Percentiles rank a stretch among this genome's conserved stretches.
These are phyloP conservation scores for Amphilophus citrinellus DNA, from an alignment of 2,113 vertebrate genomes.

Conservation along the genomic window DNA sequence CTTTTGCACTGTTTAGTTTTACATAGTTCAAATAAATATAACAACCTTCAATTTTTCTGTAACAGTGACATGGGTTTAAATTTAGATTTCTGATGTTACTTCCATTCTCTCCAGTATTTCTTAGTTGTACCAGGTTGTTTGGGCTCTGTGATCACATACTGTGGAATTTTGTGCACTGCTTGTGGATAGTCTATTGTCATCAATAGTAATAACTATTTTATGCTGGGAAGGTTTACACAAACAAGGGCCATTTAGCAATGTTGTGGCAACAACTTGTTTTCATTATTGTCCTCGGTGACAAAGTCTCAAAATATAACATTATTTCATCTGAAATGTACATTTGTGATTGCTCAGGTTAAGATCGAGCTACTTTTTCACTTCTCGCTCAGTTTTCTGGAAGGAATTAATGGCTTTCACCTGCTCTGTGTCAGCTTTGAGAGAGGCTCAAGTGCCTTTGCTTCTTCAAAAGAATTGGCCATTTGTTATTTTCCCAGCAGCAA, in stretches of 20 bases:
- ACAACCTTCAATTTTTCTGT: rapidly evolving
- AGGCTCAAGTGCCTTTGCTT: not conserved
- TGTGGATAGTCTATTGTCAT: not conserved
- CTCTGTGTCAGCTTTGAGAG: not conserved
- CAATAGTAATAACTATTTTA: not conserved
- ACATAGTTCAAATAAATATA: too few species aligned
- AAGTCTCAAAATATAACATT: not conserved
- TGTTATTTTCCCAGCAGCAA: constrained; percentile 8
- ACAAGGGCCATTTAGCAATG: not conserved
- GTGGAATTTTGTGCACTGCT: not conserved
- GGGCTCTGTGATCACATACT: not conserved
- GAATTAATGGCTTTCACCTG: constrained; percentile 7
- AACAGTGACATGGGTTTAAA: not conserved
- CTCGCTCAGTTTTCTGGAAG: not conserved
- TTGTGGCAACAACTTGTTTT: not conserved
- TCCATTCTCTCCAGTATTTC: not conserved
- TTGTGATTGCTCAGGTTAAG: not conserved
- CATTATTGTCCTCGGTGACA: not conserved
- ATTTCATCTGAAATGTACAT: not conserved
- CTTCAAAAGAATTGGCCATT: not conserved
- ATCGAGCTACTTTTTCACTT: not conserved
- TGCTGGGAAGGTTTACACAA: not conserved
- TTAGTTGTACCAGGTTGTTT: not conserved
- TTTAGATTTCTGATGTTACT: not conserved
- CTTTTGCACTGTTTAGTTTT: not conserved